Evolutionary conservation across 2,888 invertebrate genomes (phyloP).

Genomic region (Mythimna pallens): DNA sequence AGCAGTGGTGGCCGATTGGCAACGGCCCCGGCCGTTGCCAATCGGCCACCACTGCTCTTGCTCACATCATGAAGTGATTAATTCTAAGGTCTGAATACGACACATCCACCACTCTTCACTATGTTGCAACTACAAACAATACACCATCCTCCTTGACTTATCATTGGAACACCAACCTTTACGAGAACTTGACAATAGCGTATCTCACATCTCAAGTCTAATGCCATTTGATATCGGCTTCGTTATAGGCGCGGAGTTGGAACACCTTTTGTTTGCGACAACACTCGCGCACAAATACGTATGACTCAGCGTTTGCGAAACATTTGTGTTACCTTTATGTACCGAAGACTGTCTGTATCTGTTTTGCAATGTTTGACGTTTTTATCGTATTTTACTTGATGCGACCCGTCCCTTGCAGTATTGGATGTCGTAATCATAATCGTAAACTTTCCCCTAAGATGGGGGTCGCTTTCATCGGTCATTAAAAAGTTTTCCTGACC

Average conservation of each 20-base stretch:
- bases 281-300: slow-evolving; percentile 23
- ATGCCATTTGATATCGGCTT: slow-evolving; percentile 41
- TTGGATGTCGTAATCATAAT: slow-evolving; percentile 10
- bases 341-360: slow-evolving; percentile 26
- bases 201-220: slow-evolving; percentile 37
- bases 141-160: slow-evolving; percentile 11
- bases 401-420: not conserved
- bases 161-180: slow-evolving; percentile 5
- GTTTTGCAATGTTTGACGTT: slow-evolving; percentile 35
- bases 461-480: slow-evolving; percentile 4
- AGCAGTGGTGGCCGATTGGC: no score
- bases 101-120: not conserved
- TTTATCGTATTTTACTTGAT: slow-evolving; percentile 15
- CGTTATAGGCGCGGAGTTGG: slow-evolving; percentile 38
- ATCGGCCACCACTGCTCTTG: no score
- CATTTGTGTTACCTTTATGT: slow-evolving; percentile 38
- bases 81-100: no score
- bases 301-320: slow-evolving; percentile 57
- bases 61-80: no score
- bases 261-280: slow-evolving; percentile 55
- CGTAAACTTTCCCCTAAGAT: not conserved
- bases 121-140: not conserved
- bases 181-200: slow-evolving; percentile 25
- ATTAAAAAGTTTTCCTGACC: slow-evolving; percentile 15
- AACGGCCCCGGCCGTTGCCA: no score